phyloP scores from a whole-genome alignment of 2,113 vertebrate genomes.

The Osmerus mordax region DNA sequence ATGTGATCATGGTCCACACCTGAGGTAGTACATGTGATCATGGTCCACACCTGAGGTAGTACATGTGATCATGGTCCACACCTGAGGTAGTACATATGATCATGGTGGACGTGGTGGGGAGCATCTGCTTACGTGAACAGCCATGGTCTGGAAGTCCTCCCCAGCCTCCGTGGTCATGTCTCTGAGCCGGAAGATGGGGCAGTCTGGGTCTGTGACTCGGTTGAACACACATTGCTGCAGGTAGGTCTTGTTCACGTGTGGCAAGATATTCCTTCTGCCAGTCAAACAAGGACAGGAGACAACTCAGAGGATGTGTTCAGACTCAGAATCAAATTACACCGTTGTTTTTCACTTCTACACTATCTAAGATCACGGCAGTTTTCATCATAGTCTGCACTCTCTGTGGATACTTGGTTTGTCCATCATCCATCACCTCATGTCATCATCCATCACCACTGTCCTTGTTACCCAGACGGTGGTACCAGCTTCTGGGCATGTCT shows the following conservation, averaged over 20 bases:
- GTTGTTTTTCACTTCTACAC: background rate
- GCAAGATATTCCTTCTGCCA: slow-evolving; percentile 80
- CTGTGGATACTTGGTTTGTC: no score
- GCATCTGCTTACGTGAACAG: slow-evolving; percentile 70
- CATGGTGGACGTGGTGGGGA: no score
- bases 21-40: no score
- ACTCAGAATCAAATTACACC: background rate
- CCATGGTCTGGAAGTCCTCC: slow-evolving; percentile 82
- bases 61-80: no score
- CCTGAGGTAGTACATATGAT: background rate
- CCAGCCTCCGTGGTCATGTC: slow-evolving; percentile 70
- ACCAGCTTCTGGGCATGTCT: no score
- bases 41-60: background rate
- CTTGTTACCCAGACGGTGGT: no score
- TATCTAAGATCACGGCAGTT: no score
- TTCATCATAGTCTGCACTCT: no score
- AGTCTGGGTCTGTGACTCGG: slow-evolving; percentile 71
- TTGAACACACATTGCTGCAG: slow-evolving; percentile 76
- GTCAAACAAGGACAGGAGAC: background rate
- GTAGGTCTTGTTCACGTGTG: slow-evolving; percentile 69
- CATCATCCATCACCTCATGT: no score
- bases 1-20: no score
- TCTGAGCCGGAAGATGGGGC: slow-evolving; percentile 81
- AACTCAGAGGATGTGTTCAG: background rate
- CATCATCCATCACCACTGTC: no score